phyloP scores from a whole-genome alignment of 2,113 vertebrate species.

The Corythaeola cristata region DNA sequence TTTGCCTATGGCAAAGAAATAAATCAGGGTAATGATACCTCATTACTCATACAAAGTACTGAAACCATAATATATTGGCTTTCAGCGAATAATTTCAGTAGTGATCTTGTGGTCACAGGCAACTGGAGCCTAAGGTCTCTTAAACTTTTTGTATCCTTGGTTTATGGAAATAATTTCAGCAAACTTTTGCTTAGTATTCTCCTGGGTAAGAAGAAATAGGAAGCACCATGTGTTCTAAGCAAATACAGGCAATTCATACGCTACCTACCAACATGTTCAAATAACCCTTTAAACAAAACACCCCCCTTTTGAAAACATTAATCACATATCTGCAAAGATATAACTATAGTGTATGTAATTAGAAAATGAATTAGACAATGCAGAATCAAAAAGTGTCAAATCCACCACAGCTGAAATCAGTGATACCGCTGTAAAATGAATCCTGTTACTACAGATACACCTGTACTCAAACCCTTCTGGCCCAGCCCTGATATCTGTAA shows the following conservation, averaged over 20 bases:
- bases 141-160: neutral
- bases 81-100: neutral
- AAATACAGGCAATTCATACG: neutral
- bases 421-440: neutral
- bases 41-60: neutral
- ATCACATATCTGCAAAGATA: neutral
- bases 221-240: neutral
- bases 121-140: neutral
- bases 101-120: neutral
- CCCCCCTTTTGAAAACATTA: neutral
- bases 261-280: neutral
- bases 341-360: neutral
- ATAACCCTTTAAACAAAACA: neutral
- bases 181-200: neutral
- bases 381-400: neutral
- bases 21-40: neutral
- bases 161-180: neutral
- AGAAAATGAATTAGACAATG: neutral
- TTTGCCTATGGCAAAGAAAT: neutral
- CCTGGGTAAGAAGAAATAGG: neutral
- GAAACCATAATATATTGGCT: neutral
- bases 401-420: neutral
- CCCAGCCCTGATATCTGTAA: neutral
- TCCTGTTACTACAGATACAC: neutral
- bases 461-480: neutral